Evolutionary conservation across 2,113 vertebrate species (phyloP), one percentile per base, ranked within the genome.

Genomic region (Reinhardtius hippoglossoides): DNA sequence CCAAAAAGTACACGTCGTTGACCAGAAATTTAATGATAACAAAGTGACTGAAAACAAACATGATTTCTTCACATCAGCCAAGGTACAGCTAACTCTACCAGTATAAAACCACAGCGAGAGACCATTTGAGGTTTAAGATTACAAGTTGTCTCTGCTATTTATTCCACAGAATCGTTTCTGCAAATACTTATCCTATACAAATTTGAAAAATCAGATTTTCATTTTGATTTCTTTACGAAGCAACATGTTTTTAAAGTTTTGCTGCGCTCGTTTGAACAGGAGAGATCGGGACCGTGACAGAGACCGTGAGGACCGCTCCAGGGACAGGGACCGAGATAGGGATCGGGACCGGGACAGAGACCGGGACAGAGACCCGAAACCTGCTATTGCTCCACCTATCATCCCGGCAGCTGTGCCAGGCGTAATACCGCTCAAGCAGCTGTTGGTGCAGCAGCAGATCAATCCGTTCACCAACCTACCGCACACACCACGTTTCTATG

Each of bases 401-500:
- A 91, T 77, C 77, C 81, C 74, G 0, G 88, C 94, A 2, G 75
- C 91, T 1, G 85, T 92, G n/a, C n/a, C 74, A 62, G 85, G 87
- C 81, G 88, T 95, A 0, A 75, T 94, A 4, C 78, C 96, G 21
- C 87, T 97, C 62, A 98, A 97, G 86, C 96, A 97, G 92, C 91
- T 95, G 58, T 82, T 94, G 15, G 91, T 97, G 89, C 95, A 98
- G 57, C 97, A 97, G 87, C 97, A 99, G 93, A 95, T 98, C 82
- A 99, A 99, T 85, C 98, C 98, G 13, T 99, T 98, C 87, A 99
- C 98, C 89, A 99, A 98, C 83, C 90, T 99, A 58, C 98, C 98
- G 4, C 98, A 99, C 88, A 99, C 98, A 0, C 97, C 97, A 1
- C 96, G 98, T 27, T 99, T 95, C 73, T 98, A 98, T 10, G 97